These are phyloP conservation scores for Cataglyphis rosenhaueri DNA, from an alignment of 2,888 invertebrate genomes.

Conservation along the genomic window DNA sequence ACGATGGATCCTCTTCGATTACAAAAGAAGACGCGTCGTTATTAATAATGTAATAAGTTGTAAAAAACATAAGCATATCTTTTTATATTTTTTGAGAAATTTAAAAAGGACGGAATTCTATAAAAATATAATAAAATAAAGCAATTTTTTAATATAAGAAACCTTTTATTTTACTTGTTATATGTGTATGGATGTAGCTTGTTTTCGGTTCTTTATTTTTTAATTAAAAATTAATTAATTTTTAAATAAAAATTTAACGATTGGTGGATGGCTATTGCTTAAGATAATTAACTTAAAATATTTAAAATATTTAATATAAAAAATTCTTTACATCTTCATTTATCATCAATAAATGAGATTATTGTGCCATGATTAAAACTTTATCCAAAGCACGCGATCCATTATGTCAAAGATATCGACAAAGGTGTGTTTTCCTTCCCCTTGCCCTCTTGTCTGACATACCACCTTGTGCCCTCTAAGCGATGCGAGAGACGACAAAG, in stretches of 20 bases:
- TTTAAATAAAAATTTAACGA: background rate
- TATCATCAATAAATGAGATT: background rate
- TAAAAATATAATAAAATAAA: background rate
- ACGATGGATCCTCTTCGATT: background rate
- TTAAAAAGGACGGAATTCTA: background rate
- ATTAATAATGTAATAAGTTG: conserved; percentile 11
- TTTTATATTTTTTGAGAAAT: background rate
- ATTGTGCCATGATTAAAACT: background rate
- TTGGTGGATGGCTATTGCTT: background rate
- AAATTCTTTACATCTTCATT: conserved; percentile 1
- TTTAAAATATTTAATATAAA: background rate
- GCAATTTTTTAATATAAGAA: background rate
- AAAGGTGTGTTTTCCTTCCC: background rate
- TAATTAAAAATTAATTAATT: background rate
- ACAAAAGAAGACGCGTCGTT: background rate
- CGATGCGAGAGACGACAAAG: background rate
- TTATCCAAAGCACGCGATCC: background rate
- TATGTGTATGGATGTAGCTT: too few relatives aligned
- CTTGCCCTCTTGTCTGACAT: background rate
- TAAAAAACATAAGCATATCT: background rate
- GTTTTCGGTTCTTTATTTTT: background rate
- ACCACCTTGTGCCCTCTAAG: background rate
- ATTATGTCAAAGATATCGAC: conserved; percentile 10
- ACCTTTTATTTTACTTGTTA: background rate
- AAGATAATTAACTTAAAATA: background rate